A percentile compares a stretch with the other conserved stretches of the same genome.
Evolutionary conservation across 2,113 vertebrate species (phyloP).

Genomic region (Callorhinus ursinus): DNA sequence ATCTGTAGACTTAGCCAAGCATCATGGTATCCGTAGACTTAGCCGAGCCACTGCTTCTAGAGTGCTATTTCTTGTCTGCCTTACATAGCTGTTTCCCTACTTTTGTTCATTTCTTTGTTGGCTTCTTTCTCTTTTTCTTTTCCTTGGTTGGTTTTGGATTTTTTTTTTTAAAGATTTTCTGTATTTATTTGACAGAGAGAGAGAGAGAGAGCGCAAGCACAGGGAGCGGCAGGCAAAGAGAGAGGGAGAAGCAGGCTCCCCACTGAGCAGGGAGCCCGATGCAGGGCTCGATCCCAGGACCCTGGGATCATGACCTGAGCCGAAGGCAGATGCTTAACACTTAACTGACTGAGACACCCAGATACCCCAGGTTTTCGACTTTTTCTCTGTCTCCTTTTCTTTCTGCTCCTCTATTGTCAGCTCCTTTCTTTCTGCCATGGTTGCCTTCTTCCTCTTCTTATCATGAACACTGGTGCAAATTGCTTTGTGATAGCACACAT

Average conservation of each 20-base stretch:
- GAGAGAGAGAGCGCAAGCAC: no score
- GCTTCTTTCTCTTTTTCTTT: conserved; percentile 28
- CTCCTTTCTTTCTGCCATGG: neutral
- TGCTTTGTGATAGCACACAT: conserved; percentile 87
- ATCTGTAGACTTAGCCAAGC: neutral
- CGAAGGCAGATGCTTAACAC: no score
- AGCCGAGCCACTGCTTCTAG: neutral
- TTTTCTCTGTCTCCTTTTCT: neutral
- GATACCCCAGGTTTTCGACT: neutral
- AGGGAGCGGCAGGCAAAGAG: no score
- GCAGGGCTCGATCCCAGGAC: no score
- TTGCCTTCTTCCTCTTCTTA: neutral
- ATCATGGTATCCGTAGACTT: neutral
- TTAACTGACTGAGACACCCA: no score
- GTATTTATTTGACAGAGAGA: no score
- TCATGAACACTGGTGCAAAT: conserved; percentile 61
- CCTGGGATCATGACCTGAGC: no score
- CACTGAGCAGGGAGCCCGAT: no score
- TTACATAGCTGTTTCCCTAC: conserved; percentile 19
- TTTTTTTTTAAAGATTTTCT: no score
- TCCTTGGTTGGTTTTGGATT: neutral
- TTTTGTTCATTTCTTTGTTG: neutral
- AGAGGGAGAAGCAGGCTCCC: no score
- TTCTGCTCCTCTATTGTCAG: neutral
- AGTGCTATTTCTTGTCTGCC: neutral